Conservation (phyloP, 2,797 vertebrate species). For the Trachops cirrhosus region DNA sequence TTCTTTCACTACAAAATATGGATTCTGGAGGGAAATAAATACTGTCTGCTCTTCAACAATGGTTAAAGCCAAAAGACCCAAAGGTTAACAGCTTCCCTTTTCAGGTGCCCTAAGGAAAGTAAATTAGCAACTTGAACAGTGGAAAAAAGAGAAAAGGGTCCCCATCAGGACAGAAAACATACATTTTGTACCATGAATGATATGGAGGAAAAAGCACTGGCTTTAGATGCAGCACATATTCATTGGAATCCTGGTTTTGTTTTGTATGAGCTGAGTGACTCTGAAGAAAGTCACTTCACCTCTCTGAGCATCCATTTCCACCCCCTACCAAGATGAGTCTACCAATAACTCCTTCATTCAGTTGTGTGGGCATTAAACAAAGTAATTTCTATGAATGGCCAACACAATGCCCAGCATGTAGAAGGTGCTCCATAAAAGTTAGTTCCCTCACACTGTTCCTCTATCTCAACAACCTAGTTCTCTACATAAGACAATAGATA, state of each 20-base stretch:
- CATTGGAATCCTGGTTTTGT: background rate
- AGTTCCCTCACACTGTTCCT: background rate
- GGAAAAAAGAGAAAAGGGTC: accelerated
- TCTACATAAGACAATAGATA: background rate
- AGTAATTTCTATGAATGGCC: background rate
- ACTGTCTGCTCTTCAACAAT: background rate
- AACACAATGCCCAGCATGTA: background rate
- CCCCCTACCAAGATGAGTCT: background rate
- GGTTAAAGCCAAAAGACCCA: background rate
- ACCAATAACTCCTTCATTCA: background rate
- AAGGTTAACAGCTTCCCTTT: background rate
- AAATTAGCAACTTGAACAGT: background rate
- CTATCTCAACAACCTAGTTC: background rate
- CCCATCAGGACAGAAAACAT: background rate
- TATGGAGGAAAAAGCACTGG: background rate
- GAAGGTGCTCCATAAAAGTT: background rate
- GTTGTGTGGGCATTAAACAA: background rate
- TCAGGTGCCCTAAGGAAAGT: background rate
- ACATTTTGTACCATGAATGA: background rate
- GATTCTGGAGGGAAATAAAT: background rate
- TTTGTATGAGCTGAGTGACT: background rate
- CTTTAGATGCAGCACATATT: background rate
- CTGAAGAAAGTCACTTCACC: background rate
- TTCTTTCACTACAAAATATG: background rate
- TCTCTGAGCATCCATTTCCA: background rate